Evolutionary conservation across 2,113 vertebrate species (phyloP).

Genomic region (Phocoena phocoena): DNA sequence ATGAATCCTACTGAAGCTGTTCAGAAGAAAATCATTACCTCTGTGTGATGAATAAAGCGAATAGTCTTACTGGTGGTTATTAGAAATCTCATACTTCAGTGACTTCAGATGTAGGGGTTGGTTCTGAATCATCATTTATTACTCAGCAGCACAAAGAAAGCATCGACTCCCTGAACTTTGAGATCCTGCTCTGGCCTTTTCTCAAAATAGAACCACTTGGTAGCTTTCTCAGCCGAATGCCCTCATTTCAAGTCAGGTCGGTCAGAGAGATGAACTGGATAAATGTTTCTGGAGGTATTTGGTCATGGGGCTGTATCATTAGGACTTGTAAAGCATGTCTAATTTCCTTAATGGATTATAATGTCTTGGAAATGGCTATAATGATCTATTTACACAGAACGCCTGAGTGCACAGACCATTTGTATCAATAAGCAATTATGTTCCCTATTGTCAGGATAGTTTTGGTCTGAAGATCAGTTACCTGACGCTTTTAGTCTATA

Average conservation of each 20-base stretch:
- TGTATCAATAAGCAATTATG: constrained; percentile 74
- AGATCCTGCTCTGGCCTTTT: background rate
- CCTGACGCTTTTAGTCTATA: constrained; percentile 45
- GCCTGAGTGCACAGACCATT: constrained; percentile 65
- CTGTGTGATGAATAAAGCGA: background rate
- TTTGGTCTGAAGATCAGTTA: constrained; percentile 60
- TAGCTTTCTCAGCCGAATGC: background rate
- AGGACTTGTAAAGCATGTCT: constrained; percentile 62
- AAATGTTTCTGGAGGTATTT: constrained; percentile 59
- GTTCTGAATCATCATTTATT: background rate
- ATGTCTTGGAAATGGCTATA: constrained; percentile 71
- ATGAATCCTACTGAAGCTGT: background rate
- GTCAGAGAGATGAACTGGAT: constrained; percentile 2
- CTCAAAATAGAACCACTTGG: constrained; percentile 34
- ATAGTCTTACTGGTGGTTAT: background rate
- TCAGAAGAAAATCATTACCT: constrained; percentile 35
- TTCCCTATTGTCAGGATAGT: constrained; percentile 57
- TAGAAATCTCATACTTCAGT: background rate
- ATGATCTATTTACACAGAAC: constrained; percentile 72
- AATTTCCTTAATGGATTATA: constrained; percentile 76
- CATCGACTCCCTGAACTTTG: background rate
- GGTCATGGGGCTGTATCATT: constrained; percentile 51
- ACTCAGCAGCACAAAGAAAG: background rate
- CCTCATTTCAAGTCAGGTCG: background rate
- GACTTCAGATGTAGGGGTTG: background rate